phyloP scores from a whole-genome alignment of 2,113 vertebrate genomes.

The Heteronetta atricapilla region DNA sequence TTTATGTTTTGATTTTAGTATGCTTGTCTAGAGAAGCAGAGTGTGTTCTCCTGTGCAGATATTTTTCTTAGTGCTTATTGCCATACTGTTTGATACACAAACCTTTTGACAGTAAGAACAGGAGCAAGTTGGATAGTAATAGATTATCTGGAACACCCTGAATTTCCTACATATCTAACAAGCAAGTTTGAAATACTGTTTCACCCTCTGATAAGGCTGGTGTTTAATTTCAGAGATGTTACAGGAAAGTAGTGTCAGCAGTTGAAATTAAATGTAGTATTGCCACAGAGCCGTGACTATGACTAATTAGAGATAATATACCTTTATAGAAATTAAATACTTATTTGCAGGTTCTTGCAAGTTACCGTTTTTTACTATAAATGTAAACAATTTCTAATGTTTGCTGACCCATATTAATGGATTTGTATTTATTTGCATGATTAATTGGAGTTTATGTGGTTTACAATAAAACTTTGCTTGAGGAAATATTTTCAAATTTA shows the following conservation, averaged over 20 bases:
- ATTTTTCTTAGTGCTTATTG: neutral
- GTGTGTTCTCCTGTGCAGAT: neutral
- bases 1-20: neutral
- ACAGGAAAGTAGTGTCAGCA: neutral
- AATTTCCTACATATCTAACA: neutral
- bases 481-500: neutral
- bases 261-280: neutral
- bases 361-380: neutral
- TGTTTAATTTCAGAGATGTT: neutral
- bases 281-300: neutral
- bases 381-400: neutral
- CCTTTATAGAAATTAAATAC: neutral
- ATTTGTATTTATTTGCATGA: neutral
- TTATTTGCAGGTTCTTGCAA: neutral
- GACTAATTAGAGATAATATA: neutral
- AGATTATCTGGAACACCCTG: neutral
- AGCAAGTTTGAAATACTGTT: neutral
- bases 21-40: neutral
- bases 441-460: neutral
- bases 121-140: neutral
- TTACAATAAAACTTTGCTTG: neutral
- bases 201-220: neutral
- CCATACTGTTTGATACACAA: neutral
- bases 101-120: neutral
- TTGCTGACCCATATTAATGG: neutral